These are phyloP conservation scores for Actenoides lindsayi DNA, from an alignment of 2,113 vertebrate genomes.

Conservation along the genomic window DNA sequence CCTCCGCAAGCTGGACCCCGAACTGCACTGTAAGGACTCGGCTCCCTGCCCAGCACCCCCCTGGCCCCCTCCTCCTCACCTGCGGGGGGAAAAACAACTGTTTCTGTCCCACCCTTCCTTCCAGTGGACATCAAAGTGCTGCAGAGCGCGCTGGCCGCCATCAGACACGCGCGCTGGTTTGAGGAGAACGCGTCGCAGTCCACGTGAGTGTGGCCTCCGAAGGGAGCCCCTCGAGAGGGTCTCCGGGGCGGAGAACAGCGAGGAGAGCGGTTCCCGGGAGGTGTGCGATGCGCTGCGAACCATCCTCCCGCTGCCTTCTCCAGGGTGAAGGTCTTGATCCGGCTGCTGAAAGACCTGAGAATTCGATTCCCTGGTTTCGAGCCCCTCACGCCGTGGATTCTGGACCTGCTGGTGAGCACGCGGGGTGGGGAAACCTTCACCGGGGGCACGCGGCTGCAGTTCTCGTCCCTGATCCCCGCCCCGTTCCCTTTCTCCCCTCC, in stretches of 20 bases:
- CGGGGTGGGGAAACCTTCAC: too few relatives aligned
- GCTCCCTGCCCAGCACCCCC: accelerated
- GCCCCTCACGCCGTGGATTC: slow-evolving; percentile 95
- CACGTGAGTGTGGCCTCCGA: slow-evolving; percentile 80
- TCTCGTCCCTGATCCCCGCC: too few relatives aligned
- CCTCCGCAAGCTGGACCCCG: slow-evolving; percentile 93
- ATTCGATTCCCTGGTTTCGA: slow-evolving; percentile 93
- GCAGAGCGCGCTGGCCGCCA: slow-evolving; percentile 95
- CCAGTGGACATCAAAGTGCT: slow-evolving; percentile 98
- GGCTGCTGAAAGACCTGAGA: slow-evolving; percentile 91
- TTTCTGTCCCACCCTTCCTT: background rate
- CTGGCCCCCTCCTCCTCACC: too few relatives aligned
- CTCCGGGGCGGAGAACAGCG: too few relatives aligned
- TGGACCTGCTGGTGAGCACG: slow-evolving; percentile 88
- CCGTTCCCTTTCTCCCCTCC: background rate
- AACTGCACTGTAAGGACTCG: slow-evolving; percentile 86
- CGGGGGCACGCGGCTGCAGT: too few relatives aligned
- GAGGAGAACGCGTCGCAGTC: slow-evolving; percentile 98
- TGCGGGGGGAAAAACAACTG: too few relatives aligned
- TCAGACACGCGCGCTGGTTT: slow-evolving; percentile 96
- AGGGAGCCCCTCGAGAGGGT: accelerated
- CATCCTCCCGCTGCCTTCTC: background rate
- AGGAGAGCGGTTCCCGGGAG: accelerated
- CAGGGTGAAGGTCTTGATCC: slow-evolving; percentile 96
- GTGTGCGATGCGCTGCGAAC: accelerated